Evolutionary conservation across 2,888 invertebrate genomes (phyloP).

Genomic region (Scaeva pyrastri): DNA sequence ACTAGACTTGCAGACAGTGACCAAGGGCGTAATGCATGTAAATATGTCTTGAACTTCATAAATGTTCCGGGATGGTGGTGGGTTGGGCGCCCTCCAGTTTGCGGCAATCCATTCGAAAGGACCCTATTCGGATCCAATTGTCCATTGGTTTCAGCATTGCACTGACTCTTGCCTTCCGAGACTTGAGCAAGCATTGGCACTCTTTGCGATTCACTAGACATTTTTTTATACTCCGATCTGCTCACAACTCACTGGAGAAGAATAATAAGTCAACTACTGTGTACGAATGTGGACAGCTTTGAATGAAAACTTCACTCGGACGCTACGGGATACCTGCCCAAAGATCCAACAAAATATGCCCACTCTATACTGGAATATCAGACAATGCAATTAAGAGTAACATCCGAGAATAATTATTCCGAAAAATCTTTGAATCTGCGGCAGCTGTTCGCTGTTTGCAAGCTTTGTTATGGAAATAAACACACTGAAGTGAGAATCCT

Average conservation of each 20-base stretch:
- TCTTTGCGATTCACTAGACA: slow-evolving; percentile 67
- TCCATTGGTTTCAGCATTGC: slow-evolving; percentile 69
- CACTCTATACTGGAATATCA: slow-evolving; percentile 48
- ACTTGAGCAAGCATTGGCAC: slow-evolving; percentile 50
- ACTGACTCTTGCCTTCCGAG: slow-evolving; percentile 76
- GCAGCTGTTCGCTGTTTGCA: slow-evolving; percentile 48
- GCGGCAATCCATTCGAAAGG: slow-evolving; percentile 63
- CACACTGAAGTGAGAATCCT: slow-evolving; percentile 56
- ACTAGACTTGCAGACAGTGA: slow-evolving; percentile 95
- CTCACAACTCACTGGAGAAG: slow-evolving; percentile 13
- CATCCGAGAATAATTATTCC: slow-evolving; percentile 62
- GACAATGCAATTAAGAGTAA: slow-evolving; percentile 37
- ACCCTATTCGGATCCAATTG: slow-evolving; percentile 36
- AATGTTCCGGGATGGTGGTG: slow-evolving; percentile 84
- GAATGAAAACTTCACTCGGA: slow-evolving; percentile 65
- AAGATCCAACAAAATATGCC: slow-evolving; percentile 49
- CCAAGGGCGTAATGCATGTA: slow-evolving; percentile 96
- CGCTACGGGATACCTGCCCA: slow-evolving; percentile 50
- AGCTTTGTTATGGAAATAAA: slow-evolving; percentile 76
- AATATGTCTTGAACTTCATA: slow-evolving; percentile 95
- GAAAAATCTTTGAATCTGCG: slow-evolving; percentile 55
- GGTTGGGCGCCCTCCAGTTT: slow-evolving; percentile 20
- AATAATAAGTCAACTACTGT: slow-evolving; percentile 29
- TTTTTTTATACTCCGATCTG: slow-evolving; percentile 41
- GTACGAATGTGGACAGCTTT: slow-evolving; percentile 53